These are phyloP conservation scores for Apomyelois bistriatella DNA, from an alignment of 2,888 invertebrate species.

Conservation along the genomic window DNA sequence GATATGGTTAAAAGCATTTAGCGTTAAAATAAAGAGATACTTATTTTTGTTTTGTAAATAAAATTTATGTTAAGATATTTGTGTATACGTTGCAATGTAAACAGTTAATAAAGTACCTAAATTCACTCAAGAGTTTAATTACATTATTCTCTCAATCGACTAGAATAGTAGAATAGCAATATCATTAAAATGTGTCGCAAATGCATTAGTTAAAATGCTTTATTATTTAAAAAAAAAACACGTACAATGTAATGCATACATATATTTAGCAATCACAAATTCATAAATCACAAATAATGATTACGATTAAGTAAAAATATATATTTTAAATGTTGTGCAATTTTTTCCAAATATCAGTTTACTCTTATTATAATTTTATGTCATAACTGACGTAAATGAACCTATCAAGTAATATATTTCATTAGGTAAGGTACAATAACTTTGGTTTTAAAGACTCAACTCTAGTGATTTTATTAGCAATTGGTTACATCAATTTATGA, in stretches of 20 bases:
- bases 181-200: too few relatives aligned
- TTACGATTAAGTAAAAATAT: neutral
- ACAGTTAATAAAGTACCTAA: too few relatives aligned
- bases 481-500: neutral
- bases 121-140: too few relatives aligned
- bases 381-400: neutral
- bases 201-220: too few relatives aligned
- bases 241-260: neutral
- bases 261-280: slow-evolving; percentile 10
- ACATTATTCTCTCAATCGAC: too few relatives aligned
- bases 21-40: too few relatives aligned
- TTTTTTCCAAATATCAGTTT: neutral
- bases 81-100: too few relatives aligned
- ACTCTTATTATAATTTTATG: neutral
- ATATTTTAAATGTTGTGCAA: neutral
- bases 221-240: neutral
- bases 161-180: too few relatives aligned
- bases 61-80: too few relatives aligned
- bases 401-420: neutral
- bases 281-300: neutral
- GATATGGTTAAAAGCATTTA: too few relatives aligned
- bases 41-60: too few relatives aligned
- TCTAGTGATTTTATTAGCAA: neutral
- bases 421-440: neutral
- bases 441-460: slow-evolving; percentile 1